Percentiles rank a stretch among this genome's conserved stretches.
Evolutionary conservation across 2,888 invertebrate genomes (phyloP).

Genomic region (Reticulitermes lucifugus): DNA sequence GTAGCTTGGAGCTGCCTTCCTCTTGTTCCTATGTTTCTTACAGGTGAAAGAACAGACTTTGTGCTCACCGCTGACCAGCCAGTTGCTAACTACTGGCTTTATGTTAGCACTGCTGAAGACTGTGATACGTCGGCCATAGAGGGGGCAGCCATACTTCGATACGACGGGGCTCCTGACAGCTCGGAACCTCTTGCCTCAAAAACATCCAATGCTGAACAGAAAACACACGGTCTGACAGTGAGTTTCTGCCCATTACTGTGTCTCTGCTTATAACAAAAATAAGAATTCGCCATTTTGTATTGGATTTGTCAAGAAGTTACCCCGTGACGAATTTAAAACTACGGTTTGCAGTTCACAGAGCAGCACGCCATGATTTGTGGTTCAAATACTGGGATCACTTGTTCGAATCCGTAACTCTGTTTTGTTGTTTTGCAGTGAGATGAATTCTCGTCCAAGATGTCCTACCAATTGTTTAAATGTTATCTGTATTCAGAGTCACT

Average conservation of each 20-base stretch:
- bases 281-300: no score
- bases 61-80: constrained; percentile 73
- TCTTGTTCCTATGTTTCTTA: constrained; percentile 8
- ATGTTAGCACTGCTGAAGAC: constrained; percentile 66
- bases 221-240: neutral
- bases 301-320: no score
- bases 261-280: no score
- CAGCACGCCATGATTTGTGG: no score
- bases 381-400: no score
- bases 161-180: constrained; percentile 58
- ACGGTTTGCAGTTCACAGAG: no score
- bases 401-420: no score
- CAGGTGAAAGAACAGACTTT: constrained; percentile 82
- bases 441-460: no score
- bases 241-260: neutral
- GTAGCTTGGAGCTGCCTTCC: neutral
- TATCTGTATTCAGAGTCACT: no score
- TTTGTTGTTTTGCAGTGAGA: no score
- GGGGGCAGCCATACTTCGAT: constrained; percentile 69
- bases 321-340: no score
- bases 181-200: neutral
- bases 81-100: constrained; percentile 71
- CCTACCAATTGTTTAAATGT: no score
- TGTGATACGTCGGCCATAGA: constrained; percentile 66
- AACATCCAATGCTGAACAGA: neutral